These are phyloP conservation scores for Macropus fuliginosus DNA, from an alignment of 2,797 vertebrate species.

Conservation along the genomic window DNA sequence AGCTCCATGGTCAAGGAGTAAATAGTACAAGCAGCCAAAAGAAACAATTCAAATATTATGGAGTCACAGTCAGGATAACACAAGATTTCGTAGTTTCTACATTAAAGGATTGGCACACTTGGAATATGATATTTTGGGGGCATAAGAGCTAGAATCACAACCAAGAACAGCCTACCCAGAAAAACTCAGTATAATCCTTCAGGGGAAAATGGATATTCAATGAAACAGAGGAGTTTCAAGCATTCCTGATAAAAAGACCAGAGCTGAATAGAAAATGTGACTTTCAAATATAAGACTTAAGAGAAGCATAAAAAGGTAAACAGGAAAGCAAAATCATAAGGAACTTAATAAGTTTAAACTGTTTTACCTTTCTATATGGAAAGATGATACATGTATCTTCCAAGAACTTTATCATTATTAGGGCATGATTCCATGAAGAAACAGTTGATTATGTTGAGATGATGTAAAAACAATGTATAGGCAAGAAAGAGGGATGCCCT, in stretches of 20 bases:
- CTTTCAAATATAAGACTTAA: not conserved
- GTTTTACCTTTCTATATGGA: not conserved
- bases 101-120: not conserved
- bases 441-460: not conserved
- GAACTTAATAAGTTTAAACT: not conserved
- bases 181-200: not conserved
- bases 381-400: not conserved
- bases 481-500: not conserved
- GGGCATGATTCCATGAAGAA: not conserved
- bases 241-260: not conserved
- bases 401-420: not conserved
- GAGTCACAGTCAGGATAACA: not conserved
- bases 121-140: not conserved
- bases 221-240: not conserved
- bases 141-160: not conserved
- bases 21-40: not conserved
- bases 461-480: not conserved
- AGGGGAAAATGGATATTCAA: not conserved
- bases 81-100: not conserved
- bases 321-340: not conserved
- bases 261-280: not conserved
- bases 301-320: not conserved
- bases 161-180: not conserved
- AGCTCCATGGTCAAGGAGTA: not conserved
- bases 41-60: not conserved